These are phyloP conservation scores for Stenchaetothrips biformis DNA, from an alignment of 2,888 invertebrate genomes.

Conservation along the genomic window DNA sequence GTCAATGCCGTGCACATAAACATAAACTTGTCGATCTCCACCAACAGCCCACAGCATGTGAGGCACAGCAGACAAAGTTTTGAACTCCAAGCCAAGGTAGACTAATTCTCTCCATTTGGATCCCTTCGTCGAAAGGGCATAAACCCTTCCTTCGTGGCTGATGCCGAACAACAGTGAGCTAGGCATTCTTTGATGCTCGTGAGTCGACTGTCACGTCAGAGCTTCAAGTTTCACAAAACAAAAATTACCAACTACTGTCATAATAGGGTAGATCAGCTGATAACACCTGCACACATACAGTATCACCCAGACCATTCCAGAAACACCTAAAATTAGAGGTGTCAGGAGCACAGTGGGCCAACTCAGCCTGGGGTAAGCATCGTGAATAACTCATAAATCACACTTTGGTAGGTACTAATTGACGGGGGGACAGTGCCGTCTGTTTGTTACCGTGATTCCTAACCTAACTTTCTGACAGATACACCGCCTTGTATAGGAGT, in stretches of 20 bases:
- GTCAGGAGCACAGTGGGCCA: no score
- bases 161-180: conserved; percentile 74
- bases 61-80: conserved; percentile 77
- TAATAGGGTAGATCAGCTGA: not conserved
- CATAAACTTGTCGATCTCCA: conserved; percentile 86
- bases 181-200: conserved; percentile 51
- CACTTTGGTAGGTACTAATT: not conserved
- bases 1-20: conserved; percentile 83
- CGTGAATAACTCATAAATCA: not conserved
- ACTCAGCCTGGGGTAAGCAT: no score
- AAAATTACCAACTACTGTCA: no score
- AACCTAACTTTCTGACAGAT: conserved; percentile 3
- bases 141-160: conserved; percentile 83
- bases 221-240: not conserved
- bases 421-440: not conserved
- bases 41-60: conserved; percentile 90
- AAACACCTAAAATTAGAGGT: no score
- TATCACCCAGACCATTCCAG: no score
- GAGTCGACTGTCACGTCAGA: not conserved
- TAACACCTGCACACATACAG: not conserved
- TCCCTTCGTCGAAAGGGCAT: conserved; percentile 73
- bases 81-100: conserved; percentile 81
- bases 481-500: not conserved
- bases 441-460: not conserved
- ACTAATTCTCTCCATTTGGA: conserved; percentile 82